These are phyloP conservation scores for Hemichromis elongatus DNA, from an alignment of 2,113 vertebrate species.

Conservation along the genomic window DNA sequence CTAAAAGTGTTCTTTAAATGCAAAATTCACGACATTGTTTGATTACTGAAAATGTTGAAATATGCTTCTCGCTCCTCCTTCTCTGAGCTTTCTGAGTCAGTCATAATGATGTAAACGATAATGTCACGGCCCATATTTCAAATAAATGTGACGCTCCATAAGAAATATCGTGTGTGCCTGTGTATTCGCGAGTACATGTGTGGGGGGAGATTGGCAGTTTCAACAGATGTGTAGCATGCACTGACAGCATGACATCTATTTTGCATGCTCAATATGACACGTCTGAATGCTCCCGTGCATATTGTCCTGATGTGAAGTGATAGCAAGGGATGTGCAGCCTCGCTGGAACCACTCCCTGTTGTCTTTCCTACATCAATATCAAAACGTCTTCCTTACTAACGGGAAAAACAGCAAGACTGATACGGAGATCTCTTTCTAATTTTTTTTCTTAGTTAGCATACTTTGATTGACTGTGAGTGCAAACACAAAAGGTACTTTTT, in stretches of 20 bases:
- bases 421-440: not conserved
- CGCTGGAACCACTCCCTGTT: slow-evolving; percentile 38
- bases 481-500: not conserved
- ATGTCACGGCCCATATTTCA: slow-evolving; percentile 37
- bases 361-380: slow-evolving; percentile 36
- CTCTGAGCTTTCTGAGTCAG: not conserved
- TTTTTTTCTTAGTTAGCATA: slow-evolving; percentile 10
- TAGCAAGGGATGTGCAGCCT: slow-evolving; percentile 43
- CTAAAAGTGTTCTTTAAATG: slow-evolving; percentile 9
- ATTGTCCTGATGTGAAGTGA: slow-evolving; percentile 56
- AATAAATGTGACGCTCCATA: slow-evolving; percentile 41
- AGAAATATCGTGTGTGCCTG: slow-evolving; percentile 12
- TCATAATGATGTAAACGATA: slow-evolving; percentile 45
- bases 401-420: not conserved
- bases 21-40: slow-evolving; percentile 3
- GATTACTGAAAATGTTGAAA: slow-evolving; percentile 7
- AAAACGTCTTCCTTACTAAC: slow-evolving; percentile 20
- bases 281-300: slow-evolving; percentile 54
- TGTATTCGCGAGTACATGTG: slow-evolving; percentile 20
- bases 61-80: not conserved
- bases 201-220: slow-evolving; percentile 48
- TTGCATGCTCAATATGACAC: slow-evolving; percentile 64
- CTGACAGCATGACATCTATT: slow-evolving; percentile 65
- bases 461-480: not conserved
- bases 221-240: slow-evolving; percentile 54